phyloP scores from a whole-genome alignment of 2,888 invertebrate genomes.

The Eutolmus rufibarbis region DNA sequence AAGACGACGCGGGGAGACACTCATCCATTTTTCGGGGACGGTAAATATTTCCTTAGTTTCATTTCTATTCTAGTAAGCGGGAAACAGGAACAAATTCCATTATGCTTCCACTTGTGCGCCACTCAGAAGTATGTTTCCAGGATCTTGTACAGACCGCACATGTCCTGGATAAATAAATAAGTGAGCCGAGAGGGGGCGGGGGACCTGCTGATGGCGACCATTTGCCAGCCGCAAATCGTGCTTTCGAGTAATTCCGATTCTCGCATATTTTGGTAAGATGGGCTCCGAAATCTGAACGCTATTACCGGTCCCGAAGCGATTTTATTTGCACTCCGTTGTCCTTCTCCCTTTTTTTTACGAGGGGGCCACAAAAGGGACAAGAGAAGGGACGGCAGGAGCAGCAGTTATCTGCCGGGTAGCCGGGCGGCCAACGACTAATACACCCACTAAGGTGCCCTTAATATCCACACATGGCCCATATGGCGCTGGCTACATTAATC shows the following conservation, averaged over 20 bases:
- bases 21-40: conserved; percentile 19
- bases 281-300: conserved; percentile 33
- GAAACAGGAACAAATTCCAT: conserved; percentile 44
- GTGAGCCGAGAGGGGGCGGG: neutral
- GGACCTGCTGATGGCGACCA: conserved; percentile 39
- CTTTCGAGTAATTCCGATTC: conserved; percentile 16
- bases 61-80: conserved; percentile 29
- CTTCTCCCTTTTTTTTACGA: conserved; percentile 40
- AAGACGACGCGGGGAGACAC: neutral
- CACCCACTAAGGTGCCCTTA: conserved; percentile 21
- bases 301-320: conserved; percentile 35
- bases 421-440: neutral
- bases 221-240: conserved; percentile 21
- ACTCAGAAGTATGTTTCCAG: conserved; percentile 20
- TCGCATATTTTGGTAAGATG: neutral
- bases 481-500: conserved; percentile 42
- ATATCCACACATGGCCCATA: conserved; percentile 38
- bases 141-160: neutral
- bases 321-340: conserved; percentile 41
- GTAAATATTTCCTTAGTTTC: conserved; percentile 44
- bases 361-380: conserved; percentile 30
- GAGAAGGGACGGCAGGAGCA: conserved; percentile 31
- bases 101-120: conserved; percentile 23
- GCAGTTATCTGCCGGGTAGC: neutral
- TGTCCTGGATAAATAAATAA: conserved; percentile 44